Percentiles rank a stretch among this genome's conserved stretches.
These are phyloP conservation scores for Anarrhichthys ocellatus DNA, from an alignment of 2,113 vertebrate species.

Conservation along the genomic window DNA sequence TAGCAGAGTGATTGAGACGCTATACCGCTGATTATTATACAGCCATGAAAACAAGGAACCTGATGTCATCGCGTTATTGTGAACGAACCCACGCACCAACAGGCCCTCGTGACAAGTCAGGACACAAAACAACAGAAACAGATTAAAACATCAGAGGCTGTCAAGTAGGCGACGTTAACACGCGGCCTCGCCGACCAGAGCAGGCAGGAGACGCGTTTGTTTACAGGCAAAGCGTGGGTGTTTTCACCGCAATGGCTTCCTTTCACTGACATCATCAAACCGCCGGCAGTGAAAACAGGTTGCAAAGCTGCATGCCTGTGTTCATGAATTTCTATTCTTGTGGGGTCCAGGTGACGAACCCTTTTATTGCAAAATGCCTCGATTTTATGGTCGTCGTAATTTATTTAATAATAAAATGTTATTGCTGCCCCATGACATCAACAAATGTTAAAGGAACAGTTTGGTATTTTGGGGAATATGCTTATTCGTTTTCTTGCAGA, in stretches of 20 bases:
- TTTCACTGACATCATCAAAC: conserved; percentile 53
- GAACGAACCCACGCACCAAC: conserved; percentile 9
- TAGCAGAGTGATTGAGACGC: conserved; percentile 60
- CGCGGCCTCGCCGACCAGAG: background rate
- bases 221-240: conserved; percentile 62
- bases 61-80: conserved; percentile 67
- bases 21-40: conserved; percentile 66
- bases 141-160: conserved; percentile 37
- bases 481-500: background rate
- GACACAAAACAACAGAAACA: conserved; percentile 12
- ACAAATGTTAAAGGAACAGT: background rate
- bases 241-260: conserved; percentile 63
- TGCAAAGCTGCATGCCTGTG: conserved; percentile 14
- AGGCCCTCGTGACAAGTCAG: conserved; percentile 28
- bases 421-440: background rate
- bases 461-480: background rate
- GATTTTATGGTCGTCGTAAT: background rate
- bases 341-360: conserved; percentile 5
- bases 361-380: background rate
- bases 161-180: conserved; percentile 28
- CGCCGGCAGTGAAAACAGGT: conserved; percentile 37
- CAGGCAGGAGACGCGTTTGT: conserved; percentile 57
- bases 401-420: background rate
- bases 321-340: background rate
- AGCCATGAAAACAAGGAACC: conserved; percentile 51